Evolutionary conservation across 2,888 invertebrate genomes (phyloP).

Genomic region (Petrophora chlorosata): DNA sequence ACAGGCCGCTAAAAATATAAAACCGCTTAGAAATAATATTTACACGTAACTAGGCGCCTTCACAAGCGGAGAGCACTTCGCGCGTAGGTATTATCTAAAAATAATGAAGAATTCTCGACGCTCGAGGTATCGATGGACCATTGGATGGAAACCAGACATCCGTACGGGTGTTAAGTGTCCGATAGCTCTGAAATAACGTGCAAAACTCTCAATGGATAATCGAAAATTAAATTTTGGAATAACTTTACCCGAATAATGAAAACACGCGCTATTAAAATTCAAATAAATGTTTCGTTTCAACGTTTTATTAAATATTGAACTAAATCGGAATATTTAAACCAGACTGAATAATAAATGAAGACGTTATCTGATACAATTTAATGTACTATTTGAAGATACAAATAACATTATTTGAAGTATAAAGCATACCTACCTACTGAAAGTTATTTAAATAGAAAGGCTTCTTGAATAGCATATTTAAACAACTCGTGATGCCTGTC

Average conservation of each 20-base stretch:
- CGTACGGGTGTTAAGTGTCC: conserved; percentile 57
- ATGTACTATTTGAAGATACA: too few relatives aligned
- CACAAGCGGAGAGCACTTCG: conserved; percentile 19
- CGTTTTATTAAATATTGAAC: conserved; percentile 11
- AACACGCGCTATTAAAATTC: conserved; percentile 8
- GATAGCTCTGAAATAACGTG: conserved; percentile 57
- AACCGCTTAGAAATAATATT: conserved; percentile 37
- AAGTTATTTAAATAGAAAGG: too few relatives aligned
- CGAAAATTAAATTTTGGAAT: conserved; percentile 11
- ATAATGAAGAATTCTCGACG: conserved; percentile 52
- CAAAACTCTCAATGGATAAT: conserved; percentile 43
- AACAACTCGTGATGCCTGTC: background rate
- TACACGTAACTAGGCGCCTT: conserved; percentile 31
- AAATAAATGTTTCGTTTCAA: conserved; percentile 1
- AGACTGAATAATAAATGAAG: conserved; percentile 1
- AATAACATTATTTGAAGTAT: too few relatives aligned
- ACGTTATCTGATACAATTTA: background rate
- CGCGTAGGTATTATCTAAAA: conserved; percentile 43
- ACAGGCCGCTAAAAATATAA: conserved; percentile 28
- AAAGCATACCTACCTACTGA: too few relatives aligned
- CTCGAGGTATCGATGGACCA: conserved; percentile 45
- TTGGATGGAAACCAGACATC: conserved; percentile 58
- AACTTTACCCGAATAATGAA: conserved; percentile 2
- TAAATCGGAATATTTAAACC: conserved; percentile 4
- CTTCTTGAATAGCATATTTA: too few relatives aligned